A percentile compares a stretch with the other conserved stretches of the same genome.
Conservation (phyloP, 1,140 invertebrate genomes). For the Atta colombica region DNA sequence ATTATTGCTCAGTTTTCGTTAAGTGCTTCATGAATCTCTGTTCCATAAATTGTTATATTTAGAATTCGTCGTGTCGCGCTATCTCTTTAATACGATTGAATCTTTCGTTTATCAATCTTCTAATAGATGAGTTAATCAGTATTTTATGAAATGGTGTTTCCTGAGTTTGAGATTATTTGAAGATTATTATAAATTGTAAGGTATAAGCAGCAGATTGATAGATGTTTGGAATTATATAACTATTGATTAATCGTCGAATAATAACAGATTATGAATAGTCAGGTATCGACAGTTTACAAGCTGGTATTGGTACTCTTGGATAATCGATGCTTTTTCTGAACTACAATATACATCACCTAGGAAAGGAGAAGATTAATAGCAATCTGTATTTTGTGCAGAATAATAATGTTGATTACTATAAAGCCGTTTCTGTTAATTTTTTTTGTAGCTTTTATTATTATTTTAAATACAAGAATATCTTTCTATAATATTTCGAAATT, state of each 20-base stretch:
- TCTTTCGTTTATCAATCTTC: slow-evolving; percentile 12
- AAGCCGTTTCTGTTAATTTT: neutral
- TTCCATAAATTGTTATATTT: neutral
- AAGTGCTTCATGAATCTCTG: neutral
- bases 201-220: neutral
- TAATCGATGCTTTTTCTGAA: neutral
- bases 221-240: neutral
- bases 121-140: neutral
- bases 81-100: slow-evolving; percentile 3
- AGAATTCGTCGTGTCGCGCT: neutral
- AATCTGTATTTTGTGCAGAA: neutral
- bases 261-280: neutral
- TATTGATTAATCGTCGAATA: slow-evolving; percentile 23
- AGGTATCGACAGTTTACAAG: neutral
- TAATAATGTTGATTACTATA: slow-evolving; percentile 6
- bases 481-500: no score
- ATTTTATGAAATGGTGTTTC: slow-evolving; percentile 11
- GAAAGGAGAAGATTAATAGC: neutral
- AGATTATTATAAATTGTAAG: slow-evolving; percentile 36
- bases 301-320: neutral
- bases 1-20: slow-evolving; percentile 8
- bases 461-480: no score
- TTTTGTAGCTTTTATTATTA: no score
- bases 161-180: slow-evolving; percentile 19
- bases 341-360: neutral